A percentile compares a stretch with the other conserved stretches of the same genome.
These are phyloP conservation scores for Chrysemys picta DNA, from an alignment of 2,113 vertebrate species.

Conservation along the genomic window DNA sequence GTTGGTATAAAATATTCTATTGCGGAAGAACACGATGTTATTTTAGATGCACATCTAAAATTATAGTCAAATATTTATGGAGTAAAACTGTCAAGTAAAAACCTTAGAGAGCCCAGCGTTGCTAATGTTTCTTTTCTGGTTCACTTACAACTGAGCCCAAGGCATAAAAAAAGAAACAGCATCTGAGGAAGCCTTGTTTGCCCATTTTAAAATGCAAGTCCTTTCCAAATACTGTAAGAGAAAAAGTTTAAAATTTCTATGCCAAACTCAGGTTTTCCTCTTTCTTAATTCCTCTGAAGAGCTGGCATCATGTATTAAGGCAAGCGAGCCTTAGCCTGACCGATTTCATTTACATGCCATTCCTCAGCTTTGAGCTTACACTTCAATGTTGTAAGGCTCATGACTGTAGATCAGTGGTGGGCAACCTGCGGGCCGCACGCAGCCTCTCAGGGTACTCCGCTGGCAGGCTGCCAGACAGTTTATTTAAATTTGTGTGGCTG, in stretches of 20 bases:
- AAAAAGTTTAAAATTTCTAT: neutral
- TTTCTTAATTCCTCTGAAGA: conserved; percentile 4
- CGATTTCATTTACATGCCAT: conserved; percentile 13
- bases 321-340: conserved; percentile 13
- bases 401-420: neutral
- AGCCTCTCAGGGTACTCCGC: too few relatives aligned
- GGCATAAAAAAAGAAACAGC: too few relatives aligned
- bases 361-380: neutral
- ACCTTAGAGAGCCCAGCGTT: neutral
- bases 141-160: neutral
- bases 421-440: too few relatives aligned
- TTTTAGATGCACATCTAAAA: neutral
- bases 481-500: too few relatives aligned
- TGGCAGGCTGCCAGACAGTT: too few relatives aligned
- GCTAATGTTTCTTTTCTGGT: neutral
- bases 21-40: neutral
- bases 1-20: neutral
- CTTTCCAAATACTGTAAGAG: neutral
- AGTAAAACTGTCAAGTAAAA: neutral
- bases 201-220: neutral
- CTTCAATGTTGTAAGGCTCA: neutral
- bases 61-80: neutral
- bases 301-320: neutral
- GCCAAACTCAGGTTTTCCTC: neutral
- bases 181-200: neutral